A percentile compares a stretch with the other conserved stretches of the same genome.
phyloP scores from a whole-genome alignment of 2,797 vertebrate genomes.

The Sebastes steindachneri region DNA sequence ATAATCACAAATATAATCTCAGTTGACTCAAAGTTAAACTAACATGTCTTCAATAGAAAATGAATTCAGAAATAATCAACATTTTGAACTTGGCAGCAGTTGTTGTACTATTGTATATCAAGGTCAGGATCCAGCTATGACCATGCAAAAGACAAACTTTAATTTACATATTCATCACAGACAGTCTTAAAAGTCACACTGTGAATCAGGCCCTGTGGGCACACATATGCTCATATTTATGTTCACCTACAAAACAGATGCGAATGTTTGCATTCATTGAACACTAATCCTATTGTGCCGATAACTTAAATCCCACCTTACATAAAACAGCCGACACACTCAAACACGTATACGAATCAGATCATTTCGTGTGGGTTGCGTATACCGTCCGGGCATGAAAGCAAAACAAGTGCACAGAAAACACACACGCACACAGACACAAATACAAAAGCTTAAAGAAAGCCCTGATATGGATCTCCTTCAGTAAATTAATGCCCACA shows the following conservation, averaged over 20 bases:
- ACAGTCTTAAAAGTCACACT: background rate
- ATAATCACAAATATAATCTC: background rate
- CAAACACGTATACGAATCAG: background rate
- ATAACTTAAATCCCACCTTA: background rate
- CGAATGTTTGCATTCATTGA: background rate
- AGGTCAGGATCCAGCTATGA: background rate
- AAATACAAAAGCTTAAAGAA: background rate
- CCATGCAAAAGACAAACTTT: background rate
- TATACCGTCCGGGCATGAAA: background rate
- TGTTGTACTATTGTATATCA: background rate
- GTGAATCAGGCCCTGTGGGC: background rate
- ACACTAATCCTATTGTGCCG: background rate
- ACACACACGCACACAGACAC: background rate
- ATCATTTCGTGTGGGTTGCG: background rate
- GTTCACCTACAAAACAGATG: slow-evolving; percentile 5
- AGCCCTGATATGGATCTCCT: background rate
- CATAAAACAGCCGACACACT: background rate
- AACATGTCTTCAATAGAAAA: background rate
- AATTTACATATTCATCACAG: background rate
- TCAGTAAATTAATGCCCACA: background rate
- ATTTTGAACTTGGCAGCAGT: background rate
- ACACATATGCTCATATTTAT: background rate
- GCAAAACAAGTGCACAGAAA: background rate
- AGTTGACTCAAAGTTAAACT: background rate
- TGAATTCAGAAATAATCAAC: background rate